Evolutionary conservation across 2,797 vertebrate species (phyloP).

Genomic region (Arrhamphus sclerolepis): DNA sequence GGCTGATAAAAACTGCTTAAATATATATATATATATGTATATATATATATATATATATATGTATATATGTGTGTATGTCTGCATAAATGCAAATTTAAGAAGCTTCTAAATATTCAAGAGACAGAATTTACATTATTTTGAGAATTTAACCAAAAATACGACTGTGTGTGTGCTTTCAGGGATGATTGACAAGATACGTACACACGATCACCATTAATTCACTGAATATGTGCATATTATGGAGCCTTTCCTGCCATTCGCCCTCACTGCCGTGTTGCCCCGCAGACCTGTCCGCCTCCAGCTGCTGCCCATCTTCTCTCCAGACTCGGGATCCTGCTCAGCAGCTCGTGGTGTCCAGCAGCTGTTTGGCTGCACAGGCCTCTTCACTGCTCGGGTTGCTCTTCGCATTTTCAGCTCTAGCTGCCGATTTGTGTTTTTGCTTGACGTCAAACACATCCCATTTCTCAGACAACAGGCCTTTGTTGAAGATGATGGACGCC

Average conservation of each 20-base stretch:
- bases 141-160: too few species aligned
- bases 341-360: conserved; percentile 64
- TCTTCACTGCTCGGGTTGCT: conserved; percentile 9
- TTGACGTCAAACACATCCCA: conserved; percentile 81
- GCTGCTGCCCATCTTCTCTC: conserved; percentile 27
- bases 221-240: conserved; percentile 6
- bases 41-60: not conserved
- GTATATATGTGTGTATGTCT: too few species aligned
- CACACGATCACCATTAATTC: conserved; percentile 10
- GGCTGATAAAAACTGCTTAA: not conserved
- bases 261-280: conserved; percentile 20
- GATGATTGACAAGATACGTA: not conserved
- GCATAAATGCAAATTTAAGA: too few species aligned
- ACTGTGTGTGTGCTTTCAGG: conserved; percentile 16
- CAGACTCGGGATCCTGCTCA: conserved; percentile 24
- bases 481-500: conserved; percentile 74
- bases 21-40: not conserved
- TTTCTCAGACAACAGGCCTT: conserved; percentile 70
- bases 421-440: conserved; percentile 29
- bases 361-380: conserved; percentile 31
- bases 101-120: not conserved
- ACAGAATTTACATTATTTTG: not conserved
- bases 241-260: conserved; percentile 28
- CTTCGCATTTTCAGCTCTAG: not conserved
- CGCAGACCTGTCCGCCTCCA: conserved; percentile 1